Percentiles rank a stretch among this genome's conserved stretches.
Evolutionary conservation across 1,140 invertebrate species (phyloP).

Genomic region (Rhyzopertha dominica): DNA sequence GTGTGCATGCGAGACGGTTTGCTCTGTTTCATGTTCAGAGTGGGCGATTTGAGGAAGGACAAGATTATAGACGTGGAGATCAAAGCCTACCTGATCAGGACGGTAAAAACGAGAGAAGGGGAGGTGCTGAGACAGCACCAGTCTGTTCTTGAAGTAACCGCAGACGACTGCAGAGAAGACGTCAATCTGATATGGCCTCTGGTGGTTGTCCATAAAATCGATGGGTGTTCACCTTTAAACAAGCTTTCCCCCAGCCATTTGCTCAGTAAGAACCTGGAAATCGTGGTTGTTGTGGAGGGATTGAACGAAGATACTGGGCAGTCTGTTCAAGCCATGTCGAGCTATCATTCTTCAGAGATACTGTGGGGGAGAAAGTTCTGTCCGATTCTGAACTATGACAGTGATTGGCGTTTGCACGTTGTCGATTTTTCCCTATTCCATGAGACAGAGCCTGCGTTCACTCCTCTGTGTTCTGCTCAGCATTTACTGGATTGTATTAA

Average conservation of each 20-base stretch:
- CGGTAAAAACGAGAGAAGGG: conserved; percentile 85
- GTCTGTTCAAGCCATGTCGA: conserved; percentile 68
- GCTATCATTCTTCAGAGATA: conserved; percentile 87
- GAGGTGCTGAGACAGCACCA: conserved; percentile 80
- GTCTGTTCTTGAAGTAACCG: conserved; percentile 51
- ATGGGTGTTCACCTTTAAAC: conserved; percentile 79
- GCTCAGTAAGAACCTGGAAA: conserved; percentile 86
- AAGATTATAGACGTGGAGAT: conserved; percentile 94
- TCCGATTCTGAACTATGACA: conserved; percentile 83
- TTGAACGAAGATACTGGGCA: conserved; percentile 30
- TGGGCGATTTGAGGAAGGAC: conserved; percentile 97
- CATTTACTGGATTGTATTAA: conserved; percentile 55
- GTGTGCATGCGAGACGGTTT: conserved; percentile 89
- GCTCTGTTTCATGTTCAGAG: conserved; percentile 90
- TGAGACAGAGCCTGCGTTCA: conserved; percentile 74
- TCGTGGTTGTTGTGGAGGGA: conserved; percentile 95
- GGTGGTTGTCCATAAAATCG: conserved; percentile 78
- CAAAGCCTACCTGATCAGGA: conserved; percentile 83
- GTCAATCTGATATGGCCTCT: conserved; percentile 95
- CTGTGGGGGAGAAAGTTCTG: conserved; percentile 92
- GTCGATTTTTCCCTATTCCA: conserved; percentile 86
- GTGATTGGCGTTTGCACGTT: conserved; percentile 85
- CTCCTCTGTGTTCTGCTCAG: conserved; percentile 73
- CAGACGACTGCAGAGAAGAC: conserved; percentile 60
- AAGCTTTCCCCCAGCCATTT: conserved; percentile 83